These are phyloP conservation scores for Bradynema listronoti DNA, from an alignment of 1,140 invertebrate species.

Conservation along the genomic window DNA sequence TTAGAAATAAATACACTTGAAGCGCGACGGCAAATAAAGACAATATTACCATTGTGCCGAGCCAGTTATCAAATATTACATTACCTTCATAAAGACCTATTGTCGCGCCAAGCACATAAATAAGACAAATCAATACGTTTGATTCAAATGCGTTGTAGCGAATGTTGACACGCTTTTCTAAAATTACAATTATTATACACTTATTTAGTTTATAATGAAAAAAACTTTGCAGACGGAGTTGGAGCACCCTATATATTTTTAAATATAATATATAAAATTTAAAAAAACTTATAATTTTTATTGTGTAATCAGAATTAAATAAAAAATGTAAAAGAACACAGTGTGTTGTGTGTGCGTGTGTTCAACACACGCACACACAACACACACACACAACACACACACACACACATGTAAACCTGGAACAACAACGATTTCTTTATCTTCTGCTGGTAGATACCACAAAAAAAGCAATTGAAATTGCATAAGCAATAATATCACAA, in stretches of 20 bases:
- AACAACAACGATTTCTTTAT: conserved; percentile 17
- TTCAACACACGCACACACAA: no score
- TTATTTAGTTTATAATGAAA: no score
- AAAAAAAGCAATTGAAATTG: conserved; percentile 33
- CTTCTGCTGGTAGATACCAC: conserved; percentile 31
- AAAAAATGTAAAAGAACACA: no score
- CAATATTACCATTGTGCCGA: conserved; percentile 20
- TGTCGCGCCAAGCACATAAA: conserved; percentile 19
- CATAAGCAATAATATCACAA: conserved; percentile 21
- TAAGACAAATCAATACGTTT: conserved; percentile 20
- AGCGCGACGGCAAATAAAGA: conserved; percentile 10
- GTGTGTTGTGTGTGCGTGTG: no score
- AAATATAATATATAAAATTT: no score
- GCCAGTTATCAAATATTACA: conserved; percentile 25
- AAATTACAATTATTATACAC: no score
- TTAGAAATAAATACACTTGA: conserved; percentile 4
- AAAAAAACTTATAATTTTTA: no score
- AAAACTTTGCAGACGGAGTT: no score
- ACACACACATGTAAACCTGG: conserved; percentile 2
- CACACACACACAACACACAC: no score
- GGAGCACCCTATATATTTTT: no score
- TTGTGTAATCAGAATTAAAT: no score
- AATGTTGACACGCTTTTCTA: no score
- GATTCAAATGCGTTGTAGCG: conserved; percentile 26
- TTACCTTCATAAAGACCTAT: conserved; percentile 18